Conservation (phyloP, 1,140 invertebrate genomes). For the Macrotrachela quadricornifera region DNA sequence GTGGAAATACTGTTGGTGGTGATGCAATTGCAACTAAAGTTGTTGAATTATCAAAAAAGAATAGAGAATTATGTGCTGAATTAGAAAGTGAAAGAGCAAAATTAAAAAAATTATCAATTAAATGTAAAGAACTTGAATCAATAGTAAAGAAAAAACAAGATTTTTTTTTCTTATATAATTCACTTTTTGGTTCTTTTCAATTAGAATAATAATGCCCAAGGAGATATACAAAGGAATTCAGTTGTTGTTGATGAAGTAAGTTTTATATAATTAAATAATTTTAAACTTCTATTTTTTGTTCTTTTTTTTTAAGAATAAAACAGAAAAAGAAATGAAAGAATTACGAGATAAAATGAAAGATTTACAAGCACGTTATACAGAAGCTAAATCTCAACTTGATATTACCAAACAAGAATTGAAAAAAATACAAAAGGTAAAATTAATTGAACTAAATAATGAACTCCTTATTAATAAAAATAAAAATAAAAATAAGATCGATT, state of each 20-base stretch:
- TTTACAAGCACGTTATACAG: conserved; percentile 6
- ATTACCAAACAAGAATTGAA: conserved; percentile 25
- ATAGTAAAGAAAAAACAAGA: no score
- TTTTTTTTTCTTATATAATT: no score
- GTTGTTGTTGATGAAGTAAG: no score
- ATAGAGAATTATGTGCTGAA: conserved; percentile 24
- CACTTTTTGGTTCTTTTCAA: no score
- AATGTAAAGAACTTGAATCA: conserved; percentile 19
- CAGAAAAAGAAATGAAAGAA: conserved; percentile 17
- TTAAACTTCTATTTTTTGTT: no score
- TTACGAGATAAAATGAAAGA: conserved; percentile 17
- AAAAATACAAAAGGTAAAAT: conserved; percentile 20
- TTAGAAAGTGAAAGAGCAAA: conserved; percentile 25
- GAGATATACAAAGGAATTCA: no score
- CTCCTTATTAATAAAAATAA: background rate
- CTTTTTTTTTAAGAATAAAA: background rate
- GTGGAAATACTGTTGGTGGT: conserved; percentile 16
- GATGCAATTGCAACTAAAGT: conserved; percentile 28
- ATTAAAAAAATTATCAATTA: conserved; percentile 20
- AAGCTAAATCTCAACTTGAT: conserved; percentile 22
- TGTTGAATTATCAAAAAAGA: conserved; percentile 28
- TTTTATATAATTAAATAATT: no score
- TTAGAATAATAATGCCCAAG: no score
- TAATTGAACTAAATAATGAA: background rate
- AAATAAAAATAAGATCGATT: no score